Evolutionary conservation across 2,113 vertebrate genomes (phyloP).

Genomic region (Pterocles burchelli): DNA sequence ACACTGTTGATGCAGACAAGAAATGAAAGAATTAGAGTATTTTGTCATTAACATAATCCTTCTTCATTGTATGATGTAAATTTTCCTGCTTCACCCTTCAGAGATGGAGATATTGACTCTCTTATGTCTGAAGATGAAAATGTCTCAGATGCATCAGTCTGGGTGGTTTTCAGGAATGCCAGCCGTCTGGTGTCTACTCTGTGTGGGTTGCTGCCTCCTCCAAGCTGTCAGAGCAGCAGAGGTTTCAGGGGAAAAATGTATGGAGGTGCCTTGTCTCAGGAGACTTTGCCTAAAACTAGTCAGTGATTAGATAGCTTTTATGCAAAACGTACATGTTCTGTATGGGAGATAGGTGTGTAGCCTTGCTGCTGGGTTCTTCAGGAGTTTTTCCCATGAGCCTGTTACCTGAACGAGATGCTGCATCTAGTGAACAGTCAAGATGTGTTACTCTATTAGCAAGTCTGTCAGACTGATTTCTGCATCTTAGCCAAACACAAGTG

Average conservation of each 20-base stretch:
- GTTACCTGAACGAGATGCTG: neutral
- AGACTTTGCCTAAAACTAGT: neutral
- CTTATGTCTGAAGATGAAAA: neutral
- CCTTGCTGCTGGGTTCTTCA: neutral
- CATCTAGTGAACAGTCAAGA: neutral
- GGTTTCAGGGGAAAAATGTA: neutral
- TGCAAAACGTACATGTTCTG: neutral
- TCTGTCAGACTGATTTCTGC: neutral
- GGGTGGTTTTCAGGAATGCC: neutral
- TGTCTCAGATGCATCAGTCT: neutral
- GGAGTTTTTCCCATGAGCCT: neutral
- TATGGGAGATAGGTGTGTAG: accelerated
- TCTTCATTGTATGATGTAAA: neutral
- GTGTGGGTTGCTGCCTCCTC: neutral
- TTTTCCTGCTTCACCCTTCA: neutral
- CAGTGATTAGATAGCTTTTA: neutral
- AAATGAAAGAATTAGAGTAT: neutral
- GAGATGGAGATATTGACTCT: neutral
- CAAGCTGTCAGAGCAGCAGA: neutral
- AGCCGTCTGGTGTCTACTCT: neutral
- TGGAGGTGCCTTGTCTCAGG: neutral
- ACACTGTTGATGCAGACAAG: neutral
- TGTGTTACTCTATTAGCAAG: neutral
- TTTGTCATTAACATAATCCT: neutral
- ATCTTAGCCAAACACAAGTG: neutral